Conservation (phyloP, 2,113 vertebrate genomes). For the Pterocles burchelli region DNA sequence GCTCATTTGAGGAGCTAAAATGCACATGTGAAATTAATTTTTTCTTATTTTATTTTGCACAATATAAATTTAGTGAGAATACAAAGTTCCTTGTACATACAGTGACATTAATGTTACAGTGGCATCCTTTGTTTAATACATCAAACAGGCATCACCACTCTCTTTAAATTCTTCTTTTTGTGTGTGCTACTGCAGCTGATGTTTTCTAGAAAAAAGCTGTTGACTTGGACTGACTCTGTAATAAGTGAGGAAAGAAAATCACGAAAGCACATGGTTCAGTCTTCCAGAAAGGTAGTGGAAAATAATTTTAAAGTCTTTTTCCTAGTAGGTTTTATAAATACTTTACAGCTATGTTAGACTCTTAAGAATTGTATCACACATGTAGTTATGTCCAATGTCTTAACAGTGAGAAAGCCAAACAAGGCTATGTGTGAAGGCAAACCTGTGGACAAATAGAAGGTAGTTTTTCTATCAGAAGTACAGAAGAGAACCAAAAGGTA, state of each 20-base stretch:
- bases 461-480: neutral
- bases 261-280: neutral
- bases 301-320: neutral
- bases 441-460: neutral
- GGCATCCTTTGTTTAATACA: neutral
- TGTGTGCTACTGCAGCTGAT: neutral
- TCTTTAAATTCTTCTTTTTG: neutral
- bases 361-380: neutral
- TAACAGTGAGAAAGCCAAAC: neutral
- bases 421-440: neutral
- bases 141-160: neutral
- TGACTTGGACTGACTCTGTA: neutral
- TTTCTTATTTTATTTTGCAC: neutral
- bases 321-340: neutral
- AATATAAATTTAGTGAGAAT: neutral
- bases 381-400: neutral
- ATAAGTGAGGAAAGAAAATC: neutral
- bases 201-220: neutral
- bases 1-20: neutral
- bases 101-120: neutral
- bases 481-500: neutral
- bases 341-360: neutral
- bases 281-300: neutral
- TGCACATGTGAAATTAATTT: neutral
- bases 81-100: neutral